phyloP scores from a whole-genome alignment of 1,140 invertebrate species.

The Brachionus paranguensis region DNA sequence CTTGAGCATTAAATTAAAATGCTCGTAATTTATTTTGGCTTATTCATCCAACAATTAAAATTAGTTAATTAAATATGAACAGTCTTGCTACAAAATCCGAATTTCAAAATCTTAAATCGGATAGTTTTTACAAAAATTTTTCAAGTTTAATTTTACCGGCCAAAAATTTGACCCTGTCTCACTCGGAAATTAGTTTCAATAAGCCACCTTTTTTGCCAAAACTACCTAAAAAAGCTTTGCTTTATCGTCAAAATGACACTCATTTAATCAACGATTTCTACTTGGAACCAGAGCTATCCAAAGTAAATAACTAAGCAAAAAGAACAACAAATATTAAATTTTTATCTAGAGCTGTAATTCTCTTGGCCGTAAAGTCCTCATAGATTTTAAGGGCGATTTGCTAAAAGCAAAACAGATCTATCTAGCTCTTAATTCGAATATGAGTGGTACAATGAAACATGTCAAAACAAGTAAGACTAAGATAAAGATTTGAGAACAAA shows the following conservation, averaged over 20 bases:
- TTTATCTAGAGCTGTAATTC: not conserved
- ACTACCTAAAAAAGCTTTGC: constrained; percentile 10
- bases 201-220: constrained; percentile 23
- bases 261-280: constrained; percentile 27
- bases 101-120: not conserved
- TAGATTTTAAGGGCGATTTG: constrained; percentile 32
- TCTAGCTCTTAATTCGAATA: not conserved
- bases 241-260: not conserved
- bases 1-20: constrained; percentile 2
- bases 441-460: constrained; percentile 7
- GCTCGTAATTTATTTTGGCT: not conserved
- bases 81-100: not conserved
- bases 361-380: not conserved
- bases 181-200: constrained; percentile 1
- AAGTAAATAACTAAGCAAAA: not conserved
- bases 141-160: not conserved
- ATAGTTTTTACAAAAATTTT: not conserved
- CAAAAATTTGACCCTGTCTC: not conserved
- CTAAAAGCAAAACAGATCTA: constrained; percentile 26
- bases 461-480: constrained; percentile 16
- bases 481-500: not conserved
- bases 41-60: not conserved
- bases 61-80: not conserved
- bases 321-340: not conserved
- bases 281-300: not conserved